A percentile compares a stretch with the other conserved stretches of the same genome.
Evolutionary conservation across 2,888 invertebrate species (phyloP).

Genomic region (Drymonia ruficornis): DNA sequence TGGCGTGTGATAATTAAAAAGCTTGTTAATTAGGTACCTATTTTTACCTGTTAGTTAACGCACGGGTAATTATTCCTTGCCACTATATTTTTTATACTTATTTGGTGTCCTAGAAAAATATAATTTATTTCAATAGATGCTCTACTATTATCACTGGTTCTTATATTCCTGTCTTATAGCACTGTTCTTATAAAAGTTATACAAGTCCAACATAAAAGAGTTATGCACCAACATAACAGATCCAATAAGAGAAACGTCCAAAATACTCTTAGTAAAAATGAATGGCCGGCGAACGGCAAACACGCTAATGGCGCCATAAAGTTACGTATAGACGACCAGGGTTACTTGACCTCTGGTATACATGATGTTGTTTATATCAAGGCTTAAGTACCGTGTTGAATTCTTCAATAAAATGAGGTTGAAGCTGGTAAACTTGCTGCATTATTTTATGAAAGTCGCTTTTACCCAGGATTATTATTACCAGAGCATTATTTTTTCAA

Average conservation of each 20-base stretch:
- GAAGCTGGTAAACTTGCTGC: too few relatives aligned
- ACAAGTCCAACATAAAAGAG: too few relatives aligned
- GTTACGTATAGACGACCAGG: constrained; percentile 53
- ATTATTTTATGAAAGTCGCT: too few relatives aligned
- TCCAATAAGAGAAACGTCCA: constrained; percentile 44
- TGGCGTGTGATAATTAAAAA: constrained; percentile 1
- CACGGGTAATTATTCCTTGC: background rate
- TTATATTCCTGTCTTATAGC: too few relatives aligned
- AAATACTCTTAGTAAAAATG: constrained; percentile 62
- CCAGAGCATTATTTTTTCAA: too few relatives aligned
- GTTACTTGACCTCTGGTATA: constrained; percentile 40
- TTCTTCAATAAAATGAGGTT: background rate
- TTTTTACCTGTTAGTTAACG: constrained; percentile 22
- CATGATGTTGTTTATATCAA: background rate
- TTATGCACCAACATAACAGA: constrained; percentile 5
- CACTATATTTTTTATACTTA: too few relatives aligned
- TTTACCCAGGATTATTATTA: too few relatives aligned
- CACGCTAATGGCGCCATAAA: constrained; percentile 72
- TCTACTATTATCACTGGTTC: too few relatives aligned
- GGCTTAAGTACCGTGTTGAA: background rate
- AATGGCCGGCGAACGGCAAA: constrained; percentile 64
- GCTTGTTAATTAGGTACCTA: constrained; percentile 1
- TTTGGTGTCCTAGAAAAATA: too few relatives aligned
- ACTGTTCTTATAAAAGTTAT: too few relatives aligned
- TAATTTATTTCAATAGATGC: too few relatives aligned